phyloP scores from a whole-genome alignment of 2,888 invertebrate species.

The Zeuzera pyrina region DNA sequence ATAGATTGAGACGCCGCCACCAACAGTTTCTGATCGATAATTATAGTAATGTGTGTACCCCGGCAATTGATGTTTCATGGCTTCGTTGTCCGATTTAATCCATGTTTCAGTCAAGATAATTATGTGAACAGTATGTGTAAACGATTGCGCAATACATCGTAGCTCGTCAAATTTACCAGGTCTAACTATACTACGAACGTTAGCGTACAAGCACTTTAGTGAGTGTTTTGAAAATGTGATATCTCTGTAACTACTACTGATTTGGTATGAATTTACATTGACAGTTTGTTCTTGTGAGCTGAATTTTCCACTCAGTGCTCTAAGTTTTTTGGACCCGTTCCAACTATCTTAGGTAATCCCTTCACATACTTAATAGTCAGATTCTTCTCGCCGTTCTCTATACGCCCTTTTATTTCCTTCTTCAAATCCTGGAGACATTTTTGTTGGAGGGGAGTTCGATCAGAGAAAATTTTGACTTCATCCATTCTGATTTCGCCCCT shows the following conservation, averaged over 20 bases:
- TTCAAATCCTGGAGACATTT: conserved; percentile 8
- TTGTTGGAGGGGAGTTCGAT: too few relatives aligned
- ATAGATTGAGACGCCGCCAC: conserved; percentile 7
- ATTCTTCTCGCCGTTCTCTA: conserved; percentile 10
- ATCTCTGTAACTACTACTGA: conserved; percentile 6
- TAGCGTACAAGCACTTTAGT: conserved; percentile 7
- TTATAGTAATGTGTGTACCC: conserved; percentile 13
- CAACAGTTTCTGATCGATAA: conserved; percentile 5
- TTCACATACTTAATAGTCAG: conserved; percentile 13
- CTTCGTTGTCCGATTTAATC: conserved; percentile 4
- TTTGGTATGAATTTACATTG: too few relatives aligned
- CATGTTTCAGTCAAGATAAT: conserved; percentile 4
- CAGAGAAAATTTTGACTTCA: too few relatives aligned
- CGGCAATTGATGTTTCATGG: conserved; percentile 1
- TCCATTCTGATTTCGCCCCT: conserved; percentile 1
- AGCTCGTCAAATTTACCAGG: conserved; percentile 5
- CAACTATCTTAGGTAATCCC: conserved; percentile 13
- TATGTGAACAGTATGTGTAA: conserved; percentile 5
- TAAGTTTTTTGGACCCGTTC: conserved; percentile 10
- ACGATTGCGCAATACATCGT: conserved; percentile 3
- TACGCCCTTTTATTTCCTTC: conserved; percentile 7
- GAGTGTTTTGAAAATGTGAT: conserved; percentile 8
- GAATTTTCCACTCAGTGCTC: background rate
- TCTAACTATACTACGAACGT: conserved; percentile 5
- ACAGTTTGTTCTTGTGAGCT: too few relatives aligned